Conservation (phyloP, 2,888 invertebrate genomes). For the Acleris laterana region DNA sequence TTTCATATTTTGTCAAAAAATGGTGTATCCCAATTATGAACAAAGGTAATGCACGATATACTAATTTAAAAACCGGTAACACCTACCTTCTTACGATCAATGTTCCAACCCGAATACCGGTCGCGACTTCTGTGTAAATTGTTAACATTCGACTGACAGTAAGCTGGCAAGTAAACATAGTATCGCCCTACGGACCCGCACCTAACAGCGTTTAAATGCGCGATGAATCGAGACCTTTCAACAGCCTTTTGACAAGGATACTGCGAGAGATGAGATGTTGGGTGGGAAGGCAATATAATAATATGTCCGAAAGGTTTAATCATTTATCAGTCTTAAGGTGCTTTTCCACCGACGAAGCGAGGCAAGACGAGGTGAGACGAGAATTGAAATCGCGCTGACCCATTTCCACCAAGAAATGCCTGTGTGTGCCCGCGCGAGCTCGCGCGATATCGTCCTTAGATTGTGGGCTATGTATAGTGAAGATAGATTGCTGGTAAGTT, state of each 20-base stretch:
- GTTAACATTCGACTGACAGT: slow-evolving; percentile 1
- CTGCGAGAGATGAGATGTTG: neutral
- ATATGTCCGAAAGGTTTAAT: neutral
- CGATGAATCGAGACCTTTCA: slow-evolving; percentile 7
- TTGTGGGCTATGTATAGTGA: too few relatives aligned
- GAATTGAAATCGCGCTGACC: too few relatives aligned
- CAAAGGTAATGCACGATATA: too few relatives aligned
- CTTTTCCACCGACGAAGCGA: too few relatives aligned
- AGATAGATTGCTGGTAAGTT: too few relatives aligned
- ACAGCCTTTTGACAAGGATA: neutral
- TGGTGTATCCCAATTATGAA: too few relatives aligned
- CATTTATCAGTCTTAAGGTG: neutral
- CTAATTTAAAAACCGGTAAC: too few relatives aligned
- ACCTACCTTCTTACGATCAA: neutral
- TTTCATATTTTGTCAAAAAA: too few relatives aligned
- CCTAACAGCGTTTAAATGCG: neutral
- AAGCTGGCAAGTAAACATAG: slow-evolving; percentile 1
- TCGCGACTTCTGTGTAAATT: slow-evolving; percentile 51
- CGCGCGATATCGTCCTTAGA: too few relatives aligned
- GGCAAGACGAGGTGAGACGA: too few relatives aligned
- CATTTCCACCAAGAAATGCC: too few relatives aligned
- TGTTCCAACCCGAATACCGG: neutral
- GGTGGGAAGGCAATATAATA: neutral
- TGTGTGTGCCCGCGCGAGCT: too few relatives aligned
- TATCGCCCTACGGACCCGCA: slow-evolving; percentile 5